A percentile compares a stretch with the other conserved stretches of the same genome.
Conservation (phyloP, 2,113 vertebrate species). For the Choloepus hoffmanni region DNA sequence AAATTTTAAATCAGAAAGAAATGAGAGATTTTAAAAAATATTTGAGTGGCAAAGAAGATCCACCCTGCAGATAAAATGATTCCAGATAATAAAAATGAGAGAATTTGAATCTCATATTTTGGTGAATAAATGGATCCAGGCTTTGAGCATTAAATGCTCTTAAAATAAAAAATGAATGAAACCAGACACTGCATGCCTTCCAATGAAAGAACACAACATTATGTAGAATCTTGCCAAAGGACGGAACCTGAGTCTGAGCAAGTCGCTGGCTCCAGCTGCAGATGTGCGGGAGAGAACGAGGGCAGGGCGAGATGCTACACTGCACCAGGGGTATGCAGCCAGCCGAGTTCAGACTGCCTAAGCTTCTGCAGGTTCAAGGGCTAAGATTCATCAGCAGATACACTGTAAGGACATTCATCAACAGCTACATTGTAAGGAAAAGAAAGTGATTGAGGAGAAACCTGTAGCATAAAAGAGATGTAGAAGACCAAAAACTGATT, state of each 20-base stretch:
- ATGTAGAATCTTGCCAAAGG: background rate
- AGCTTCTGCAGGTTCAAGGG: background rate
- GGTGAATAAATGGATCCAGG: background rate
- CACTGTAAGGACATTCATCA: background rate
- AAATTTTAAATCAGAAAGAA: background rate
- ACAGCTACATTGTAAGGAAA: background rate
- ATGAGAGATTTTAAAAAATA: background rate
- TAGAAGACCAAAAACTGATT: background rate
- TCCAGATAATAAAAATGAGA: background rate
- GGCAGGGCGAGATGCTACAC: accelerated
- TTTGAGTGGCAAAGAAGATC: background rate
- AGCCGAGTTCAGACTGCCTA: accelerated
- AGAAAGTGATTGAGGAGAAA: background rate
- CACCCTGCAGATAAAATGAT: background rate
- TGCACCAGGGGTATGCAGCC: accelerated
- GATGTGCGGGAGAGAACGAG: background rate
- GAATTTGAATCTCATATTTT: background rate
- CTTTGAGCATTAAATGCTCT: background rate
- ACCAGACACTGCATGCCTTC: background rate
- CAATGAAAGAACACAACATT: background rate
- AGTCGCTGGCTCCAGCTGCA: background rate
- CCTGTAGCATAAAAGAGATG: too few species aligned
- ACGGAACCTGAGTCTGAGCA: background rate
- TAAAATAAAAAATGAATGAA: background rate
- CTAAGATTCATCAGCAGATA: too few species aligned